Conservation (phyloP, 2,888 invertebrate species). For the Thecocarcelia acutangulata region DNA sequence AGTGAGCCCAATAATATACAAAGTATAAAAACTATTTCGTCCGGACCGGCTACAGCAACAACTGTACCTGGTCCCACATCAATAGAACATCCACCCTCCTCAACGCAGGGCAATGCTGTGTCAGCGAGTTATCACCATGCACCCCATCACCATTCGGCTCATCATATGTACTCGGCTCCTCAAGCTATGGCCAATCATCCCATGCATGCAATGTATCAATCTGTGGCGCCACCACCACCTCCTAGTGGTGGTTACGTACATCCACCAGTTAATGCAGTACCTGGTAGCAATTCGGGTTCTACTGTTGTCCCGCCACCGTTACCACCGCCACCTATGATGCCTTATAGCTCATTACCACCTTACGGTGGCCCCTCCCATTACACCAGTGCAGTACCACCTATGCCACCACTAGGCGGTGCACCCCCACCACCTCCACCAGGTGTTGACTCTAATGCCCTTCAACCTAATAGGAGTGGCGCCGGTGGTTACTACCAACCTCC, state of each 20-base stretch:
- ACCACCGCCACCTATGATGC: slow-evolving; percentile 59
- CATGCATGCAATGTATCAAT: slow-evolving; percentile 79
- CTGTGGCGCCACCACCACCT: slow-evolving; percentile 79
- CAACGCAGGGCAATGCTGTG: slow-evolving; percentile 60
- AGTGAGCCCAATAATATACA: slow-evolving; percentile 77
- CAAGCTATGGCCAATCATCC: slow-evolving; percentile 69
- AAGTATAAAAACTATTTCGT: slow-evolving; percentile 75
- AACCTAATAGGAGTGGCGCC: slow-evolving; percentile 50
- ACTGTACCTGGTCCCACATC: slow-evolving; percentile 66
- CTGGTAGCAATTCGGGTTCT: slow-evolving; percentile 55
- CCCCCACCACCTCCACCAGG: slow-evolving; percentile 65
- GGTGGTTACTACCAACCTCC: slow-evolving; percentile 70
- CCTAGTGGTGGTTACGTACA: slow-evolving; percentile 71
- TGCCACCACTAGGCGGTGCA: slow-evolving; percentile 55
- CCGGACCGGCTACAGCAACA: slow-evolving; percentile 72
- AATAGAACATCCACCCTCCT: slow-evolving; percentile 63
- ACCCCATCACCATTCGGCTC: slow-evolving; percentile 61
- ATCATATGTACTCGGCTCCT: slow-evolving; percentile 69
- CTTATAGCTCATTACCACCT: slow-evolving; percentile 48
- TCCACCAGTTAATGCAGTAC: slow-evolving; percentile 60
- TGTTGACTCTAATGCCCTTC: slow-evolving; percentile 35
- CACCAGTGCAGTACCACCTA: slow-evolving; percentile 45
- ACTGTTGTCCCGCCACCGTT: slow-evolving; percentile 61
- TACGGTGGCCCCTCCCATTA: slow-evolving; percentile 59
- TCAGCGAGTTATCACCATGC: slow-evolving; percentile 65